Conservation (phyloP, 2,113 vertebrate genomes). For the Tragelaphus buxtoni region DNA sequence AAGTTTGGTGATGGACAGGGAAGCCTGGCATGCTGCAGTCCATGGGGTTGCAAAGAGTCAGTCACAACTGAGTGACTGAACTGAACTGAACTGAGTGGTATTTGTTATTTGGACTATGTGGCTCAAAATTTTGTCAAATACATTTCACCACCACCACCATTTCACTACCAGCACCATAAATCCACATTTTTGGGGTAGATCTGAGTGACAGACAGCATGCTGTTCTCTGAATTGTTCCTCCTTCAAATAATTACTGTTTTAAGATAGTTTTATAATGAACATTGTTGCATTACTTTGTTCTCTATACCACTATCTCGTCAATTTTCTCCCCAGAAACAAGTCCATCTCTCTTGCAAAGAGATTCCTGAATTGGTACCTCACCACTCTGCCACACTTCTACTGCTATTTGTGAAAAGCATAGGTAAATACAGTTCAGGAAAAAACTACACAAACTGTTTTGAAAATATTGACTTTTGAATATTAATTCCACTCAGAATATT, state of each 20-base stretch:
- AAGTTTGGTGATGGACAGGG: neutral
- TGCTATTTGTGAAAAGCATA: neutral
- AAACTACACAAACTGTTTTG: neutral
- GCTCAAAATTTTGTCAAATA: neutral
- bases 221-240: neutral
- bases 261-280: neutral
- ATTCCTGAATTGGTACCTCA: neutral
- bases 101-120: neutral
- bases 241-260: neutral
- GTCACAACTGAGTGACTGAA: neutral
- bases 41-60: neutral
- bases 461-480: neutral
- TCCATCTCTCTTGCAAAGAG: neutral
- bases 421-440: neutral
- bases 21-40: neutral
- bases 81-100: neutral
- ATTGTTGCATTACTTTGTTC: neutral
- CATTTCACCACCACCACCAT: neutral
- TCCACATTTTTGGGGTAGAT: neutral
- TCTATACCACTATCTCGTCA: neutral
- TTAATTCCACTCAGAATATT: neutral
- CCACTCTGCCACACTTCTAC: neutral
- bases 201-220: too few species aligned
- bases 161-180: neutral
- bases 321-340: neutral